These are phyloP conservation scores for Centruroides vittatus DNA, from an alignment of 1,140 invertebrate species.

Conservation along the genomic window DNA sequence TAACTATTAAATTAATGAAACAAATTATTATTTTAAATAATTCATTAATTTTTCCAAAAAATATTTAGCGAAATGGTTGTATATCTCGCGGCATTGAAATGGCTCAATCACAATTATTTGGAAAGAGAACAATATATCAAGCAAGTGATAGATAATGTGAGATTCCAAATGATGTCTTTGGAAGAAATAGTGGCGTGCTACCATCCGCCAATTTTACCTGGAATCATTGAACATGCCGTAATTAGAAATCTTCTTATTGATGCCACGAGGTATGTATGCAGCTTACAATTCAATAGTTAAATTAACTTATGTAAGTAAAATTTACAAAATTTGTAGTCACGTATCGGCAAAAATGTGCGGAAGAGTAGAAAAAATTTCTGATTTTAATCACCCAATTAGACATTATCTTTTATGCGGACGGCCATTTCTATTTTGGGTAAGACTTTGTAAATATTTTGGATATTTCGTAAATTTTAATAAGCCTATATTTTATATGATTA, in stretches of 20 bases:
- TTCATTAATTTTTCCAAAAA: too few species aligned
- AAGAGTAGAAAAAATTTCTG: neutral
- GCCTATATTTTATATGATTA: too few species aligned
- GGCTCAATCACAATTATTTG: constrained; percentile 3
- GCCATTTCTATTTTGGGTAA: constrained; percentile 1
- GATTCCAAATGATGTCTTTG: constrained; percentile 3
- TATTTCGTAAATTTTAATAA: too few species aligned
- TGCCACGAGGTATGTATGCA: constrained; percentile 1
- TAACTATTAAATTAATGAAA: too few species aligned
- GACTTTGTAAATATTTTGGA: neutral
- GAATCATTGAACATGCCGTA: neutral
- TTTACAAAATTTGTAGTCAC: neutral
- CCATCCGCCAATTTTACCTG: constrained; percentile 3
- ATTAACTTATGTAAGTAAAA: too few species aligned
- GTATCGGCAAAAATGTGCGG: neutral
- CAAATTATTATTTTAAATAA: too few species aligned
- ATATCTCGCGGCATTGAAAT: constrained; percentile 5
- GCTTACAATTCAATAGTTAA: too few species aligned
- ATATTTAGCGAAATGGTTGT: constrained; percentile 3
- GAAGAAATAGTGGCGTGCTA: constrained; percentile 6
- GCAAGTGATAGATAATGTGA: neutral
- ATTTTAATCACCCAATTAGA: neutral
- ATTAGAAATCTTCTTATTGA: neutral
- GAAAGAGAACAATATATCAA: constrained; percentile 1
- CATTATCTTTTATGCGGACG: neutral